phyloP scores from a whole-genome alignment of 1,140 invertebrate genomes.

The Trichonephila clavipes region DNA sequence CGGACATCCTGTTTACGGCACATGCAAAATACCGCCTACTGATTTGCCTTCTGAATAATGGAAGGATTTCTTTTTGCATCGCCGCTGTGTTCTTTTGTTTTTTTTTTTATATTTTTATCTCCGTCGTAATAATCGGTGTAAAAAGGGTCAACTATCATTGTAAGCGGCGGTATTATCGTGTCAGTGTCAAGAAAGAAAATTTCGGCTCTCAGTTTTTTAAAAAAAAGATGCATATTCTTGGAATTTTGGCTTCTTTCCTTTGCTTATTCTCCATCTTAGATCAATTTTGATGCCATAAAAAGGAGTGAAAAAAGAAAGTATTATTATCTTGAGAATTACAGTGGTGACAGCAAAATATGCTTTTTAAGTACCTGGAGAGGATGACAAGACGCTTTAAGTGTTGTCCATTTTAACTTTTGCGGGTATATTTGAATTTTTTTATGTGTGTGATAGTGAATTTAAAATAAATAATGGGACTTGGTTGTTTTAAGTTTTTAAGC shows the following conservation, averaged over 20 bases:
- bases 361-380: background rate
- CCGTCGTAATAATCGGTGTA: background rate
- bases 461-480: no score
- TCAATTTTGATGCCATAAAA: background rate
- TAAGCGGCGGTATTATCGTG: conserved; percentile 25
- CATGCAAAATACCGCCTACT: background rate
- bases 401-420: background rate
- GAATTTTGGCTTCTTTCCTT: background rate
- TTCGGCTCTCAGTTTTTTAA: background rate
- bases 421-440: no score
- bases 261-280: background rate
- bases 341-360: background rate
- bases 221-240: background rate
- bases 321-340: background rate
- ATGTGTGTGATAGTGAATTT: no score
- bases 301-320: background rate
- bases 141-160: conserved; percentile 20
- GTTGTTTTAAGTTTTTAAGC: no score
- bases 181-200: background rate
- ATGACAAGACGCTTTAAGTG: background rate
- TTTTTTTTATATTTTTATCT: background rate
- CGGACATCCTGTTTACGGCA: background rate
- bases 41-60: background rate
- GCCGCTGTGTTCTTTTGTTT: background rate
- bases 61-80: background rate